These are phyloP conservation scores for Tangara arthus DNA, from an alignment of 2,797 vertebrate genomes.

Conservation along the genomic window DNA sequence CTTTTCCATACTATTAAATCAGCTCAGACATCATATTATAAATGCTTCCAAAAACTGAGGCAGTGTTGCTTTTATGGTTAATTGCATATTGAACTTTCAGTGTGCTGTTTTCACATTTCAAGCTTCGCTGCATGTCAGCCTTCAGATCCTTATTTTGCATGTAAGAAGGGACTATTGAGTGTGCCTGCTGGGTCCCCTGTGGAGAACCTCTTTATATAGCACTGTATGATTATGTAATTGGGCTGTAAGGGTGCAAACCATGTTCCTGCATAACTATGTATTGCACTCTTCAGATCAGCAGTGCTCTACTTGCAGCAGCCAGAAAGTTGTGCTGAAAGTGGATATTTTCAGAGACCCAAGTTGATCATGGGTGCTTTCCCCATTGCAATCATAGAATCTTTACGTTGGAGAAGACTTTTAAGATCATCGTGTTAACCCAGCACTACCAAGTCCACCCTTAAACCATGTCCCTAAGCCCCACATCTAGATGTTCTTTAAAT, in stretches of 20 bases:
- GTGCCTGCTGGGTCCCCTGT: background rate
- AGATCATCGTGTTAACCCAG: fast-evolving
- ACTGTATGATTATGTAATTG: background rate
- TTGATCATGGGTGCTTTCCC: background rate
- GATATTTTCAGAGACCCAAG: background rate
- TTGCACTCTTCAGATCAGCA: background rate
- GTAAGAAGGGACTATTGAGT: constrained; percentile 29
- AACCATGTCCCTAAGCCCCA: background rate
- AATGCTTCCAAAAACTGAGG: constrained; percentile 38
- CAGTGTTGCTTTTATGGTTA: constrained; percentile 48
- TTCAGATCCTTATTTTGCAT: constrained; percentile 53
- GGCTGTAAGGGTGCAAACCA: background rate
- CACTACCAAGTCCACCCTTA: background rate
- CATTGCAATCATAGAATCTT: background rate
- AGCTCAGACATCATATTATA: background rate
- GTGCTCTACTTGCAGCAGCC: background rate
- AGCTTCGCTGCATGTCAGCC: constrained; percentile 14
- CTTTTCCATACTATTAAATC: constrained; percentile 38
- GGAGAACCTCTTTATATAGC: constrained; percentile 43
- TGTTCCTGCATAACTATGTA: constrained; percentile 10
- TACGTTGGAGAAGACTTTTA: background rate
- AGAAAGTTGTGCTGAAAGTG: background rate
- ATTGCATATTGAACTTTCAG: constrained; percentile 55
- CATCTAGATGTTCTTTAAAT: background rate
- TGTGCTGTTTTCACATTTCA: constrained; percentile 52